Percentiles rank a stretch among this genome's conserved stretches.
phyloP scores from a whole-genome alignment of 37 sponge, comb jelly and placozoan genomes.

The Amphimedon queenslandica region DNA sequence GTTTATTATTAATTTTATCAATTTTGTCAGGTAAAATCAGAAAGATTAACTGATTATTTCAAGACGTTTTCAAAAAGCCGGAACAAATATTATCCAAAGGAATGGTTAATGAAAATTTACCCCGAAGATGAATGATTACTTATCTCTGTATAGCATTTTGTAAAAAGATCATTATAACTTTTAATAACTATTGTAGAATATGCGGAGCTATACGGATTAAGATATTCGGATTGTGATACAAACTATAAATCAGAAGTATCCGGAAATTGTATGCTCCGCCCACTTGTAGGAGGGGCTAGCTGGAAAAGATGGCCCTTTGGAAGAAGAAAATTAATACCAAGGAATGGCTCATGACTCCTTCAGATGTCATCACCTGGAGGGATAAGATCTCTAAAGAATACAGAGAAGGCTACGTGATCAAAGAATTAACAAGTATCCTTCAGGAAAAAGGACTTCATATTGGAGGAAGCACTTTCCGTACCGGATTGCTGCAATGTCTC shows the following conservation, averaged over 20 bases:
- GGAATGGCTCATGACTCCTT: neutral
- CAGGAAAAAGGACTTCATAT: neutral
- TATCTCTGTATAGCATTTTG: too few species aligned
- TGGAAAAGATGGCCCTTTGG: too few species aligned
- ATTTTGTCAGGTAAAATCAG: neutral
- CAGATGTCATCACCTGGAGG: neutral
- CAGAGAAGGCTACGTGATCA: neutral
- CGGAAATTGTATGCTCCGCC: too few species aligned
- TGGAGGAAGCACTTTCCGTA: neutral
- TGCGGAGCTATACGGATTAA: too few species aligned
- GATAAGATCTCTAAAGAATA: neutral
- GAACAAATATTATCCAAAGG: neutral
- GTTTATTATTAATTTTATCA: too few species aligned
- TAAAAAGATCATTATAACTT: too few species aligned
- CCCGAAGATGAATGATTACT: neutral
- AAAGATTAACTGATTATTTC: neutral
- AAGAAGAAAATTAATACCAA: too few species aligned
- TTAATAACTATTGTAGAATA: too few species aligned
- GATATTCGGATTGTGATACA: too few species aligned
- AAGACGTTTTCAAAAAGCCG: neutral
- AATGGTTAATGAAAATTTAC: neutral
- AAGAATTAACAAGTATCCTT: neutral
- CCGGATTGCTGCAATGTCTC: neutral
- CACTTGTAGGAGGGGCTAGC: too few species aligned
- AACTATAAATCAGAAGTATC: too few species aligned